Percentiles rank a stretch among this genome's conserved stretches.
Evolutionary conservation across 2,113 vertebrate species (phyloP).

Genomic region (Polypterus senegalus): DNA sequence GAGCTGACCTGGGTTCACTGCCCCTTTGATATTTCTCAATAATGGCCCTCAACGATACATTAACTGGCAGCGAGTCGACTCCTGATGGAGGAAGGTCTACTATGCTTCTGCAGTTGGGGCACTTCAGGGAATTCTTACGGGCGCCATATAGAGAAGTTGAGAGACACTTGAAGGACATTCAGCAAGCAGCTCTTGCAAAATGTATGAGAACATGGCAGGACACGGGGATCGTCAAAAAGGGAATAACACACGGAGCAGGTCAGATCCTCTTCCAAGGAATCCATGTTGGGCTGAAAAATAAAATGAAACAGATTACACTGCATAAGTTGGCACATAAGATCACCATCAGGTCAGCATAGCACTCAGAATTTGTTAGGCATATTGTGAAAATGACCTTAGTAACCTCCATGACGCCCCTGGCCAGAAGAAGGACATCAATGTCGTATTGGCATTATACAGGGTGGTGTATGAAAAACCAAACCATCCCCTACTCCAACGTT

Average conservation of each 20-base stretch:
- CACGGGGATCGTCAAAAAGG: conserved; percentile 74
- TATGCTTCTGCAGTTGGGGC: conserved; percentile 68
- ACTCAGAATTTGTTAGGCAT: too few species aligned
- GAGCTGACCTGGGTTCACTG: conserved; percentile 32
- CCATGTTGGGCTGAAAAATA: conserved; percentile 47
- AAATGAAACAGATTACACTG: conserved; percentile 1
- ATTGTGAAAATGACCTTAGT: too few species aligned
- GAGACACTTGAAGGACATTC: conserved; percentile 51
- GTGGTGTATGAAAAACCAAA: too few species aligned
- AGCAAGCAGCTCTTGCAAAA: conserved; percentile 79
- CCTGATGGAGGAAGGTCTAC: conserved; percentile 59
- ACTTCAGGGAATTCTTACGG: conserved; percentile 67
- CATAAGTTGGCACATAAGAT: background rate
- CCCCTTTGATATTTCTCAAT: conserved; percentile 75
- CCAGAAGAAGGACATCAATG: too few species aligned
- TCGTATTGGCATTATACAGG: too few species aligned
- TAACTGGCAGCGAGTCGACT: conserved; percentile 62
- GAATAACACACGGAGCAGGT: conserved; percentile 76
- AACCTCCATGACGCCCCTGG: too few species aligned
- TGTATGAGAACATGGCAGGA: conserved; percentile 82
- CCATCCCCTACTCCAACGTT: too few species aligned
- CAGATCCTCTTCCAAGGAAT: conserved; percentile 76
- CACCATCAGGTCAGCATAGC: too few species aligned
- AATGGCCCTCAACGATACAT: conserved; percentile 73
- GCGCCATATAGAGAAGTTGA: conserved; percentile 57